Evolutionary conservation across 2,797 vertebrate species (phyloP).

Genomic region (Varecia variegata): DNA sequence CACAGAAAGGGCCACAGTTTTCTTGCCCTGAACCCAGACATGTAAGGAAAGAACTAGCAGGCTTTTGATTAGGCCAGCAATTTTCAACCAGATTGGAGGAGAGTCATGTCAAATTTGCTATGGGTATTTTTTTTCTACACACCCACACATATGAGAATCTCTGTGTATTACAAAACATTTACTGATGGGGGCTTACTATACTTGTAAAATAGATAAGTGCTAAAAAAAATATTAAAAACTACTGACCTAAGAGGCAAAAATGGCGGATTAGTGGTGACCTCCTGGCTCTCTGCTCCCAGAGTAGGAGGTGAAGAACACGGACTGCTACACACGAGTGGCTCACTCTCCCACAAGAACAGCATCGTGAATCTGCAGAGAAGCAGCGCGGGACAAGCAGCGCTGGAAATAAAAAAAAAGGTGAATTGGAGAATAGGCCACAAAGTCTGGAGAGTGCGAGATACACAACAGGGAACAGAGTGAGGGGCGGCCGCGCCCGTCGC

Average conservation of each 20-base stretch:
- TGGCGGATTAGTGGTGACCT: too few relatives aligned
- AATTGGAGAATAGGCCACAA: too few relatives aligned
- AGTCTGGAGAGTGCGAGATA: too few relatives aligned
- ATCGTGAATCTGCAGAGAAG: too few relatives aligned
- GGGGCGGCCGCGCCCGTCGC: too few relatives aligned
- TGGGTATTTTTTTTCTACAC: not conserved
- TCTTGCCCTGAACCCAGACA: not conserved
- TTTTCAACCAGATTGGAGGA: not conserved
- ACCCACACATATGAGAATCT: not conserved
- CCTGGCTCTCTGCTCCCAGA: too few relatives aligned
- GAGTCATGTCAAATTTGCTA: not conserved
- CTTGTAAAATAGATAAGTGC: not conserved
- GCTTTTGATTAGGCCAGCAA: not conserved
- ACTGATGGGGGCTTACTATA: not conserved
- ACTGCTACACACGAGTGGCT: too few relatives aligned
- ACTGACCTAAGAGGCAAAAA: too few relatives aligned
- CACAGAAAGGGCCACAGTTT: not conserved
- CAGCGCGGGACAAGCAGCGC: too few relatives aligned
- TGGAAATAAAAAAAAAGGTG: too few relatives aligned
- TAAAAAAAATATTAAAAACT: not conserved
- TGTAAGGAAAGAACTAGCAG: not conserved
- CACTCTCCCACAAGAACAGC: too few relatives aligned
- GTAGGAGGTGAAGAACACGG: rapidly evolving
- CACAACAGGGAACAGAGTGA: too few relatives aligned
- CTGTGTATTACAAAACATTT: not conserved